Percentiles rank a stretch among this genome's conserved stretches.
These are phyloP conservation scores for Lasioglossum baleicum DNA, from an alignment of 1,140 invertebrate genomes.

Conservation along the genomic window DNA sequence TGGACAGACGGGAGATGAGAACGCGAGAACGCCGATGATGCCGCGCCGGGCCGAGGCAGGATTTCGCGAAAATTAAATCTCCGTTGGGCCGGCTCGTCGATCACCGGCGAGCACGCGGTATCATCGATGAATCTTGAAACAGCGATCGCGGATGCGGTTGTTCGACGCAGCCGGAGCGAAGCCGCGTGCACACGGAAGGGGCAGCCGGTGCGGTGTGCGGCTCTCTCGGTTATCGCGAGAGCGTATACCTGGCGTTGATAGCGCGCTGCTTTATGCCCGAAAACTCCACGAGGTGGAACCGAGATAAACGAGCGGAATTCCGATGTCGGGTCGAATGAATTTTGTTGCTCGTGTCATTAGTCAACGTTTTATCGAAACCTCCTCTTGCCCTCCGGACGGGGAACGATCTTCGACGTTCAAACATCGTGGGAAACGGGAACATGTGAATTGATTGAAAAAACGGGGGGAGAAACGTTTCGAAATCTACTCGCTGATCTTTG, in stretches of 20 bases:
- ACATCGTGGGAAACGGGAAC: background rate
- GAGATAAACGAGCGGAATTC: constrained; percentile 39
- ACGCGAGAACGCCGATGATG: too few relatives aligned
- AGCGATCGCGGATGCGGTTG: constrained; percentile 12
- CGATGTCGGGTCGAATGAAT: constrained; percentile 2
- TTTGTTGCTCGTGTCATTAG: constrained; percentile 34
- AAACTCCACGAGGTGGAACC: constrained; percentile 39
- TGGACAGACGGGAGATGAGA: too few relatives aligned
- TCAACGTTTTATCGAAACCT: constrained; percentile 33
- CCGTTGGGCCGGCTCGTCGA: background rate
- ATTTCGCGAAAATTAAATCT: background rate
- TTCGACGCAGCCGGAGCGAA: constrained; percentile 6
- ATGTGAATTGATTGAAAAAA: background rate
- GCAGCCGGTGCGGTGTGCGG: background rate
- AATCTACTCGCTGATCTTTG: background rate
- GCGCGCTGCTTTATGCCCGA: constrained; percentile 27
- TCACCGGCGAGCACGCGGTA: background rate
- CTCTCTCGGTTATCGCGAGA: constrained; percentile 32
- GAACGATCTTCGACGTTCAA: background rate
- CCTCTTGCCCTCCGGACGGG: background rate
- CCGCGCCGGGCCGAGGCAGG: too few relatives aligned
- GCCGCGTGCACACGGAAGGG: background rate
- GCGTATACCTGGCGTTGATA: constrained; percentile 38
- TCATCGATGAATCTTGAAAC: constrained; percentile 12
- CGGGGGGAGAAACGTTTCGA: background rate